Base-by-base conservation (phyloP, 2,797 vertebrate species). In the Salarias fasciatus region DNA sequence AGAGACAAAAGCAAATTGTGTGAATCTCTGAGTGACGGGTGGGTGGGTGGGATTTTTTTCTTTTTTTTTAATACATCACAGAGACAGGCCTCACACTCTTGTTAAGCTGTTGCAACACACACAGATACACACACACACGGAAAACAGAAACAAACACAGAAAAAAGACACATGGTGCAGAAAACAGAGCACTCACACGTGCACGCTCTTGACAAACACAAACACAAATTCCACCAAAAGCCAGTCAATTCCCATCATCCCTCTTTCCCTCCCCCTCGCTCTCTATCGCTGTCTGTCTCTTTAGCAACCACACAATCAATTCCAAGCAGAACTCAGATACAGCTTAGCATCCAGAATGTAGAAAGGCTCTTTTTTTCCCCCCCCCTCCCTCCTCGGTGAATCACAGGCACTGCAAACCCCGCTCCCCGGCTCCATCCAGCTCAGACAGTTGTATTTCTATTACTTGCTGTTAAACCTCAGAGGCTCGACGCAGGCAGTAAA, bases 231-330 rank as follows among this genome's bases (percentile, higher is more conserved):
- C 42, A 78, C 72, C 71, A 63, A 80, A 61, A 86, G 77, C 79
- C 83, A 88, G 83, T 87, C 79, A 77, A 85, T 83, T 88, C 60
- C 67, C 38, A 54, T 75, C 38, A 53, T 74, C 52, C 61, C 28
- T 53, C 36, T 61, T 61, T 33, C 51, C 40, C 64, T 59, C 43
- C 58, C 40, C 36, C 50, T 57, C 60, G 14, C 30, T 46, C 61
- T 80, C 73, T 60, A 29, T 73, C 59, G 63, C 74, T 68, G 75
- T 87, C 83, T 75, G 75, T 82, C 87, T 88, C 78, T 88, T 90
- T 85, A 87, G 81, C 85, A 88, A 73, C 76, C 62, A 73, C 84
- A 86, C 83, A 90, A 92, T 91, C 88, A 86, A 86, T 86, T 86
- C 82, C 81, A 89, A 85, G 83, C 84, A 87, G 79, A 85, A 83